Base-by-base conservation (phyloP, 2,888 invertebrate genomes). In the Deilephila elpenor region DNA sequence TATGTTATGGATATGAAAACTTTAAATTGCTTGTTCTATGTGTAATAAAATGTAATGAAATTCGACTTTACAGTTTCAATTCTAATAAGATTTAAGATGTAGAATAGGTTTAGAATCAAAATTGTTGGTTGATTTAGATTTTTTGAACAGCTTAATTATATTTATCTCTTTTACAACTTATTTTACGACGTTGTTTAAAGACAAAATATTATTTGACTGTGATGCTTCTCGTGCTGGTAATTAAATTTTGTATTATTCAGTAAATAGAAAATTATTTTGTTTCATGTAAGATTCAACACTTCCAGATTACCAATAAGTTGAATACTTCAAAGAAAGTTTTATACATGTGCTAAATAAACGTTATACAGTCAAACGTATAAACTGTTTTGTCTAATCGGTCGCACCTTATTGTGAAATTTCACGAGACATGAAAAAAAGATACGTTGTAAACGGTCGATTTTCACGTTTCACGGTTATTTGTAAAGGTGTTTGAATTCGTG, bases 401-500 rank as follows among this genome's bases (percentile, higher is more conserved):
- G 32, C 60, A 7, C 77, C 62, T 72, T 71, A 71, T 51, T 51
- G 67, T 67, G 44, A 25, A 29, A 67, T 67, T 67, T 67, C 67
- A 44, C 44, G 67, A 71, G 56, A 71, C 32, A 29, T 59, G 34
- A 53, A 44, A 67, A 67, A 67, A 67, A 67, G 20, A 11, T 67
- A 44, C 51, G 44, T 67, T 67, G 20, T 20, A 67, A 67, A 67
- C 25, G 67, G 51, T 71, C 34, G 71, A 82, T 67, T 51, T 67
- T 51, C 17, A 67, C 44, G 82, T 82, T 86, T 85, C 83, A 85
- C 84, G 83, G 86, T 78, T 83, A 83, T 85, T 86, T 83, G 80
- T 83, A 82, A 81, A 79, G 78, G 79, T 77, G 76, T 77, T 72
- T 72, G 51, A 74, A 75, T 76, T 74, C 77, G 76, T 78, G 78